phyloP scores from a whole-genome alignment of 2,797 vertebrate genomes.

The Toxotes lorentzi region DNA sequence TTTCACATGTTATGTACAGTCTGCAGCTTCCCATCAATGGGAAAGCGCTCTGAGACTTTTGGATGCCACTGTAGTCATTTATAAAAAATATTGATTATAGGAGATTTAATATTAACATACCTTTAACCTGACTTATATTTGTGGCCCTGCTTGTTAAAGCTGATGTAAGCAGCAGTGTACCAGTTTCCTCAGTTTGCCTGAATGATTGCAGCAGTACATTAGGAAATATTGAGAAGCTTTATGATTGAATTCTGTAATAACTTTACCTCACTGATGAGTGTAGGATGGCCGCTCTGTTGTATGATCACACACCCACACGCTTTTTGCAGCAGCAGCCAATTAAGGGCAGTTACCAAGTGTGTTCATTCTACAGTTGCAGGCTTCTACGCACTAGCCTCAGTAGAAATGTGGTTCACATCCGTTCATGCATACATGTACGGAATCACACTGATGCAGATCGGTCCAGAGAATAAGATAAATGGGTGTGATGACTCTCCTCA shows the following conservation, averaged over 20 bases:
- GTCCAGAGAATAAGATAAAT: too few relatives aligned
- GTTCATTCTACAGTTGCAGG: slow-evolving; percentile 20
- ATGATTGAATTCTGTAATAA: too few relatives aligned
- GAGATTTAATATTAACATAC: background rate
- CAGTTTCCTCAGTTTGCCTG: background rate
- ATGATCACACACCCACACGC: slow-evolving; percentile 20
- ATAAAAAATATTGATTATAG: background rate
- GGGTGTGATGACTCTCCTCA: too few relatives aligned
- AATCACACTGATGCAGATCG: too few relatives aligned
- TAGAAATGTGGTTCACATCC: slow-evolving; percentile 36
- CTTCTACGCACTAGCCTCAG: slow-evolving; percentile 34
- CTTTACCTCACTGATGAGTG: background rate
- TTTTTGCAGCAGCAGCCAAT: slow-evolving; percentile 33
- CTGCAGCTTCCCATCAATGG: too few relatives aligned
- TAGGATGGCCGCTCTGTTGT: background rate
- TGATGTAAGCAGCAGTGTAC: background rate
- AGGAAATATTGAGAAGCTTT: background rate
- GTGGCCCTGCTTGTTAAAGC: background rate
- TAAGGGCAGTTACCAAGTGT: slow-evolving; percentile 51
- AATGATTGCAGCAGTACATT: background rate
- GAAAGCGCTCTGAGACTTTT: too few relatives aligned
- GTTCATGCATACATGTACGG: too few relatives aligned
- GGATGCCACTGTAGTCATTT: background rate
- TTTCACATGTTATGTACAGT: background rate
- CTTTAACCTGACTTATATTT: background rate